Conservation (phyloP, 2,797 vertebrate genomes). For the Gallinago nigripennis region DNA sequence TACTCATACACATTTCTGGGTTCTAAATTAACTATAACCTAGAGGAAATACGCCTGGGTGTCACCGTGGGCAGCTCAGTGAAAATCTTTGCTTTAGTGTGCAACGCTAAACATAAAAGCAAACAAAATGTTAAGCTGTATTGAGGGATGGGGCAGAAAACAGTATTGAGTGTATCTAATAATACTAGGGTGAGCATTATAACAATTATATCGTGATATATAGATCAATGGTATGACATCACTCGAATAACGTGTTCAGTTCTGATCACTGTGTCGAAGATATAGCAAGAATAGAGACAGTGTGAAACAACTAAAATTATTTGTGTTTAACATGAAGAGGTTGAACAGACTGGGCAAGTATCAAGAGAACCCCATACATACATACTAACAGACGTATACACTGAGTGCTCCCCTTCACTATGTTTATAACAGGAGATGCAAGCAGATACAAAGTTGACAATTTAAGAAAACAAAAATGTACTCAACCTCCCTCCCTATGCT, state of each 20-base stretch:
- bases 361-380: background rate
- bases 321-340: background rate
- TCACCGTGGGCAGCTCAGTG: slow-evolving; percentile 4
- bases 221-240: background rate
- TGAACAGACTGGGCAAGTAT: background rate
- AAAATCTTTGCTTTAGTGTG: background rate
- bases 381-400: background rate
- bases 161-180: background rate
- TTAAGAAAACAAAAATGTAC: background rate
- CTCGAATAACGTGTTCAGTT: background rate
- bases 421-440: background rate
- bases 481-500: background rate
- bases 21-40: slow-evolving; percentile 55
- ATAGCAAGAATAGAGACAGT: background rate
- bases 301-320: background rate
- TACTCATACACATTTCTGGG: slow-evolving; percentile 30
- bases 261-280: background rate
- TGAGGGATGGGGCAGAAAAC: background rate
- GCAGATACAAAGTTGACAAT: background rate
- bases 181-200: background rate
- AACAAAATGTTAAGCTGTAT: slow-evolving; percentile 3
- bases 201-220: background rate
- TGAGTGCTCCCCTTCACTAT: background rate
- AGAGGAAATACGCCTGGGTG: slow-evolving; percentile 26
- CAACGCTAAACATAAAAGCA: background rate